Evolutionary conservation across 1,140 invertebrate genomes (phyloP), one percentile per base, ranked within the genome.

Genomic region (Phymorhynchus buccinoides): DNA sequence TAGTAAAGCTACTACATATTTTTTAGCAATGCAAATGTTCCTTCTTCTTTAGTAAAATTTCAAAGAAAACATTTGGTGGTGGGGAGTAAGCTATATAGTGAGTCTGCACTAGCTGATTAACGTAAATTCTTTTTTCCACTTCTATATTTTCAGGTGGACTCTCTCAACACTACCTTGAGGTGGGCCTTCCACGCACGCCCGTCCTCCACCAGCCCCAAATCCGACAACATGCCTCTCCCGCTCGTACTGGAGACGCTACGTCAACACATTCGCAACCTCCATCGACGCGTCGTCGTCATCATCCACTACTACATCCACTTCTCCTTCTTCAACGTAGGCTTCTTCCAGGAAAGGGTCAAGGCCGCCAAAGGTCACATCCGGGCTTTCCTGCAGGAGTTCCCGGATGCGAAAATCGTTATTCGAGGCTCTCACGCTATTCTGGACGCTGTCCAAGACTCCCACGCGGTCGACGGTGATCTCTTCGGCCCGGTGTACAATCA

Each of bases 281-380:
- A 39, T 9, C 62, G 22, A 3, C 56, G n/a, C 6, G 37, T 68
- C 30, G 37, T 82, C 32, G 41, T 82, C 9, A 35, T 82, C 32
- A 14, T 82, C 30, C 80, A 82, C 80, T 82, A 82, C 80, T 82
- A 39, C 80, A 27, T 82, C 52, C 80, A 82, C 56, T 56, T 82
- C 35, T 9, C 80, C 37, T 66, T 82, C 80, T 82, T 39, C n/a
- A 30, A 14, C 1, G 52, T 68, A 3, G 52, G 32, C 32, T 27
- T 68, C 27, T 82, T 66, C 35, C 80, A 30, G 37, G 75, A 35
- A 7, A 27, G 35, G 30, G 66, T 84, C n/a, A 27, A 44, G 22
- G 42, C 14, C 32, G 42, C 75, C n/a, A 27, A 35, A 6, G 18
- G 52, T 30, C n/a, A 71, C 30, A n/a, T 84, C 14, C 30, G 56